Conservation (phyloP, 2,797 vertebrate species). For the Tragopan temminckii region DNA sequence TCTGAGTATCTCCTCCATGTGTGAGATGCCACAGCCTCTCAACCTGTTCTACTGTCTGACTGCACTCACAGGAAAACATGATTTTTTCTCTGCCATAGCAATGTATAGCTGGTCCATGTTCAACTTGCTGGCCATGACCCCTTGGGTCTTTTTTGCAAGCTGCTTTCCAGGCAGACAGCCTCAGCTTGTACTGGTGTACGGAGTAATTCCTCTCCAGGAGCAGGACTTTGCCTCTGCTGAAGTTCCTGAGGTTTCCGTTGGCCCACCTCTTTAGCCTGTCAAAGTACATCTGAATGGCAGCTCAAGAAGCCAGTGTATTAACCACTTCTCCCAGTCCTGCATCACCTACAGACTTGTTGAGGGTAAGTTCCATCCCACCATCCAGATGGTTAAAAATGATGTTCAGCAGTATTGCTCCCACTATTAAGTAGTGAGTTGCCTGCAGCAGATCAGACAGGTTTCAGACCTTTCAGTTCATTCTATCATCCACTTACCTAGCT, state of each 20-base stretch:
- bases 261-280: background rate
- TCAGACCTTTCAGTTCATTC: background rate
- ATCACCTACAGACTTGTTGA: background rate
- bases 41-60: background rate
- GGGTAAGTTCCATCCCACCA: background rate
- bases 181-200: background rate
- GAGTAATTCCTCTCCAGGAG: background rate
- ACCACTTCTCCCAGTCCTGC: background rate
- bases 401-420: background rate
- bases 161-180: background rate
- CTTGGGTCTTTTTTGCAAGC: background rate
- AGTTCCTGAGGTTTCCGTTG: background rate
- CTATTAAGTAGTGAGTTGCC: background rate
- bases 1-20: background rate
- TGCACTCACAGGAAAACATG: background rate
- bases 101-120: background rate
- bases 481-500: background rate
- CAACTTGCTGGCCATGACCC: background rate
- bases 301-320: background rate
- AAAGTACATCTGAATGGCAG: background rate
- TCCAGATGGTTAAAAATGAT: background rate
- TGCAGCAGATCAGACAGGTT: background rate
- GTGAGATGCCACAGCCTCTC: background rate
- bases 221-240: background rate
- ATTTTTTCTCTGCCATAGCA: background rate